Base-by-base conservation (phyloP, 2,113 vertebrate genomes). In the Hipposideros armiger region DNA sequence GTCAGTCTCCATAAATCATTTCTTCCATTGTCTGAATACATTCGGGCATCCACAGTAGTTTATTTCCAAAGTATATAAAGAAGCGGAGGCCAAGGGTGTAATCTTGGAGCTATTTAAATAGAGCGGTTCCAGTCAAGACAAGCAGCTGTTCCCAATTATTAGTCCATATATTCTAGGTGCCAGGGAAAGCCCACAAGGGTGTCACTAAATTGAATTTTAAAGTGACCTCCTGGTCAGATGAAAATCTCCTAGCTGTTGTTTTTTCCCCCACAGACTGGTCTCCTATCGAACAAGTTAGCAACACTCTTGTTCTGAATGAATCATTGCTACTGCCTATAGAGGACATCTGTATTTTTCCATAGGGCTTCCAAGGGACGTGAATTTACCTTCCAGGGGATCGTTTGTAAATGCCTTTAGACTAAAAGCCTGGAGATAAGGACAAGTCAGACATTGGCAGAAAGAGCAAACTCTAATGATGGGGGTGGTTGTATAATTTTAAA, bases 141-240 rank as follows among this genome's bases (percentile, higher is more conserved):
- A 85, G 77, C 96, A 97, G 92, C 97, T 98, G 96, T 93, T 97
- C 73, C 82, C 94, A 96, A 96, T 97, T 97, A 97, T 97, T 96
- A 91, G 77, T 67, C 94, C 88, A 96, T 97, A 91, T 95, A 97
- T 96, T 97, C 92, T 93, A 94, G 95, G 97, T 97, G 96, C 97
- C 97, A 97, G 96, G 96, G 96, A 96, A 96, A 97, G 94, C 92
- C 93, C 97, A 97, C 96, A 97, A 97, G 97, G 93, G 90, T 98
- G 92, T 97, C 97, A 89, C 97, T 96, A 97, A 97, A 95, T 95
- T 95, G 95, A 97, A 97, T 97, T 98, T 96, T 97, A 95, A 96
- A 97, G 93, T 95, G 96, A 97, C 97, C 97, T 97, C 91, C 94
- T 93, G 83, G 95, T 95, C 94, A 94, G 93, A 96, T 94, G 82